These are phyloP conservation scores for Leptopilina clavipes DNA, from an alignment of 1,140 invertebrate genomes.

Conservation along the genomic window DNA sequence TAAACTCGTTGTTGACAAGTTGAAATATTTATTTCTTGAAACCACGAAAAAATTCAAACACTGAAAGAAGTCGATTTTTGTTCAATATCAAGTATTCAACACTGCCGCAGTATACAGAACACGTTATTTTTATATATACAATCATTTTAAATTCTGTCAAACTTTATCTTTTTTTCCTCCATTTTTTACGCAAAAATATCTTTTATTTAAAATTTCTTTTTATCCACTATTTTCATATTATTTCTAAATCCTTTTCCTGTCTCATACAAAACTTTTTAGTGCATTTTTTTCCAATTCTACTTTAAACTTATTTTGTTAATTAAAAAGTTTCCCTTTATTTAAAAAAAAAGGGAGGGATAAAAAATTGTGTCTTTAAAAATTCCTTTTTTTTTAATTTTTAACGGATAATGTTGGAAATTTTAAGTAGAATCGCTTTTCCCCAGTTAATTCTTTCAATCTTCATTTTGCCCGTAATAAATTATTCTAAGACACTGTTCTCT, in stretches of 20 bases:
- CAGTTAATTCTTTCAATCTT: constrained; percentile 27
- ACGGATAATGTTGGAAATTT: background rate
- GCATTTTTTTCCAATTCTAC: no score
- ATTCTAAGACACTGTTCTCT: background rate
- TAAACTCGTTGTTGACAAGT: constrained; percentile 1
- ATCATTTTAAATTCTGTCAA: background rate
- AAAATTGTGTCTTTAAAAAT: no score
- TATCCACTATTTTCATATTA: no score
- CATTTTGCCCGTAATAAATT: constrained; percentile 7
- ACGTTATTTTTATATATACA: background rate
- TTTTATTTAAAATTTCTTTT: no score
- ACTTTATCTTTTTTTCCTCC: no score
- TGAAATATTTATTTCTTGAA: constrained; percentile 22
- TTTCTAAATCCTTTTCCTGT: no score
- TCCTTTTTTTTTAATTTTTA: background rate
- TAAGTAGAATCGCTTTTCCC: background rate
- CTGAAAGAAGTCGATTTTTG: constrained; percentile 11
- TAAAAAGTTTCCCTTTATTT: no score
- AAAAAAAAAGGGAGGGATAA: no score
- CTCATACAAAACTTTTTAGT: no score
- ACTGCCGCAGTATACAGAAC: background rate
- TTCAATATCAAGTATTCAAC: background rate
- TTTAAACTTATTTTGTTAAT: no score
- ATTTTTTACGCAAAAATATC: no score
- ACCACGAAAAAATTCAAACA: background rate